Evolutionary conservation across 2,113 vertebrate genomes (phyloP).

Genomic region (Todiramphus chloris): DNA sequence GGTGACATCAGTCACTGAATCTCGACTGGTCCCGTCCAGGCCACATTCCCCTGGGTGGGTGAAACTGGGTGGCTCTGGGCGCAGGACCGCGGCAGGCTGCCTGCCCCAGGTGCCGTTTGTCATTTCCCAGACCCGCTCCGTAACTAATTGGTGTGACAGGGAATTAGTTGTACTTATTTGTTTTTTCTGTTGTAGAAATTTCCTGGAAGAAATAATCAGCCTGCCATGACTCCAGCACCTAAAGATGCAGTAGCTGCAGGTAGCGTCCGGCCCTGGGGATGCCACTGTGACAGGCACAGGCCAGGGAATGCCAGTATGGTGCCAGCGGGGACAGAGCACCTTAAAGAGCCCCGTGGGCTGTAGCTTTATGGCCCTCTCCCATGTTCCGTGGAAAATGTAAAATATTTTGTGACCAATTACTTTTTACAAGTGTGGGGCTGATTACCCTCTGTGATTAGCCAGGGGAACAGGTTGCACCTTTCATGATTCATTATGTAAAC

Average conservation of each 20-base stretch:
- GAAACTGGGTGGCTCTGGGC: rapidly evolving
- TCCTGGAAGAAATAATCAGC: background rate
- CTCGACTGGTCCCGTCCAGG: rapidly evolving
- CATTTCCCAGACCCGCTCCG: background rate
- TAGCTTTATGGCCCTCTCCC: background rate
- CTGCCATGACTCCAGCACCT: background rate
- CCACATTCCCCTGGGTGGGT: rapidly evolving
- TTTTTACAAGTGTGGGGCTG: background rate
- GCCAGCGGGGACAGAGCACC: rapidly evolving
- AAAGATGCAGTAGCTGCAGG: background rate
- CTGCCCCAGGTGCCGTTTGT: background rate
- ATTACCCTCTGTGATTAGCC: background rate
- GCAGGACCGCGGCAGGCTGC: rapidly evolving
- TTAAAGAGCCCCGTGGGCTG: background rate
- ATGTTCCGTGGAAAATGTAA: background rate
- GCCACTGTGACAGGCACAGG: background rate
- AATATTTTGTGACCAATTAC: constrained; percentile 7
- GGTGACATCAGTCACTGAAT: rapidly evolving
- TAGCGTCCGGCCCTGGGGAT: too few relatives aligned
- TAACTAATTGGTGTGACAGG: background rate
- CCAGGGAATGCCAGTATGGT: background rate
- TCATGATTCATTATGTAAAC: constrained; percentile 23
- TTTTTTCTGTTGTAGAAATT: background rate
- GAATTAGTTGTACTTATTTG: background rate
- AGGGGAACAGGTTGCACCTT: constrained; percentile 27